Evolutionary conservation across 2,113 vertebrate species (phyloP).

Genomic region (Gymnocephalus cernua): DNA sequence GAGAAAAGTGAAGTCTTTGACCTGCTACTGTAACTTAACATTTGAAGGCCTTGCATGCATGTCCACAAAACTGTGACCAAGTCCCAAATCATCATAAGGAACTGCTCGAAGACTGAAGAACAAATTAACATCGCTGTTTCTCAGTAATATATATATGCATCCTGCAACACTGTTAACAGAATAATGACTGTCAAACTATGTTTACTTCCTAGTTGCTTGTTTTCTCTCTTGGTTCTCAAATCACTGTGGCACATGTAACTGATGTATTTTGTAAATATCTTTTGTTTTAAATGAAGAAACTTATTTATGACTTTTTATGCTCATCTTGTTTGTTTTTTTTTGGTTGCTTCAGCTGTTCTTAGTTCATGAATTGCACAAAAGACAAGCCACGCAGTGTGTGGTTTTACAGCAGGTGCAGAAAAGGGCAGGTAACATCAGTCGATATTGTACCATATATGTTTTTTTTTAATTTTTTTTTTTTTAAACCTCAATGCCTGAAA

Average conservation of each 20-base stretch:
- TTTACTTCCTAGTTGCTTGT: constrained; percentile 57
- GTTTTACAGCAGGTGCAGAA: constrained; percentile 22
- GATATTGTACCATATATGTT: background rate
- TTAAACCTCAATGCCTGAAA: constrained; percentile 37
- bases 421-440: constrained; percentile 16
- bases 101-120: constrained; percentile 40
- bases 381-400: constrained; percentile 26
- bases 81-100: constrained; percentile 46
- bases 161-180: constrained; percentile 62
- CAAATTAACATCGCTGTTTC: constrained; percentile 22
- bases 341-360: constrained; percentile 50
- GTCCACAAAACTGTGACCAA: constrained; percentile 69
- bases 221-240: constrained; percentile 60
- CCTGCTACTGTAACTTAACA: constrained; percentile 57
- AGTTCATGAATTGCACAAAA: constrained; percentile 53
- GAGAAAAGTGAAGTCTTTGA: constrained; percentile 22
- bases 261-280: constrained; percentile 71
- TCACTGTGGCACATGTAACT: constrained; percentile 71
- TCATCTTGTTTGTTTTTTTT: constrained; percentile 25
- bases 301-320: constrained; percentile 77
- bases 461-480: constrained; percentile 24
- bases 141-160: constrained; percentile 47
- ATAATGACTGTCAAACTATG: constrained; percentile 55
- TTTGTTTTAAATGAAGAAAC: constrained; percentile 69
- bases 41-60: constrained; percentile 65